Evolutionary conservation across 2,797 vertebrate species (phyloP), one percentile per base, ranked within the genome.

Genomic region (Yasuhikotakia modesta): DNA sequence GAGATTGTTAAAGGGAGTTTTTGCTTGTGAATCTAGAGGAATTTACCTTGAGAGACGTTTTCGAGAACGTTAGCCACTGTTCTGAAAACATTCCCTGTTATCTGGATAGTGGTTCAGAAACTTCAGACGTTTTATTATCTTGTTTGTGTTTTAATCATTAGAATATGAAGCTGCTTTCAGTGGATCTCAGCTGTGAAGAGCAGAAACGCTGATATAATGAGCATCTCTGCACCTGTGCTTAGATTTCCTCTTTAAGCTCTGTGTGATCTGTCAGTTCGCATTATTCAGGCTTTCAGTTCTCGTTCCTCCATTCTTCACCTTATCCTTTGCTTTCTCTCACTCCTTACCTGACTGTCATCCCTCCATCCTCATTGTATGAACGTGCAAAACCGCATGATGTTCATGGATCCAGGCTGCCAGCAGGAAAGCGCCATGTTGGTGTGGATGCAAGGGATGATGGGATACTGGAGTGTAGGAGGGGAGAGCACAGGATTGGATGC

Each of bases 381-480:
- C 4, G 2, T 30, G 24, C 7, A 5, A 30, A 16, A 4, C 16
- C 32, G 3, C 79, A 71, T 78, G 79, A 83, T 58, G 79, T 46
- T 27, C 3, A 60, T 53, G 2, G 61, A 78, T 66, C 71, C 82
- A 81, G 60, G 79, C 53, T 79, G 79, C 76, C 82, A 27, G 72
- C 68, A 76, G 82, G 76, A 70, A 76, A 63, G 48, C 72, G 39
- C 76, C 82, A 83, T 81, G 79, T 72, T 76, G 75, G 17, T 76
- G 24, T 65, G 60, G 43, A 75, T 24, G 57, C 76, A 66, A 60
- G 71, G 79, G 52, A 21, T 64, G 67, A 81, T 79, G 79, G 79
- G 79, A 80, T 79, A 66, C 22, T 8, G 0, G 45, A 61, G 75
- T n/a, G 50, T 14, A 55, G 32, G 50, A 21, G 14, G 17, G 45